A percentile compares a stretch with the other conserved stretches of the same genome.
phyloP scores from a whole-genome alignment of 2,888 invertebrate species.

The Oxystoma pomonae region DNA sequence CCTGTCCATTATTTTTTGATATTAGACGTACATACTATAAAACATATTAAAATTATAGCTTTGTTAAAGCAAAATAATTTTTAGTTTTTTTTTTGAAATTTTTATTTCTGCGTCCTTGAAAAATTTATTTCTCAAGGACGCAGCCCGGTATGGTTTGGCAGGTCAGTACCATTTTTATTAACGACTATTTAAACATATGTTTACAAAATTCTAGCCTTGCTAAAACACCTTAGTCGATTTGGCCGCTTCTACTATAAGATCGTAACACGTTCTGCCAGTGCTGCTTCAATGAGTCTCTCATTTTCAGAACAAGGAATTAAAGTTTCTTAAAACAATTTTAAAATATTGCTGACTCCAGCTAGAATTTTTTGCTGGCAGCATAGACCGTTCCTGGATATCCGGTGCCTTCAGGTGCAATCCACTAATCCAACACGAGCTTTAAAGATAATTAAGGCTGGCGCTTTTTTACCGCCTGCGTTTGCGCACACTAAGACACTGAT shows the following conservation, averaged over 20 bases:
- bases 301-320: not conserved
- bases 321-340: constrained; percentile 5
- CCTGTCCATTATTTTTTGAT: too few relatives aligned
- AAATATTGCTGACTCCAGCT: constrained; percentile 9
- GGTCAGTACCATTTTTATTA: too few relatives aligned
- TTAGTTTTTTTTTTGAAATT: too few relatives aligned
- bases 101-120: constrained; percentile 1
- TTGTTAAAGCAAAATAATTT: too few relatives aligned
- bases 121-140: too few relatives aligned
- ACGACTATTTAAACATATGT: too few relatives aligned
- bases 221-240: too few relatives aligned
- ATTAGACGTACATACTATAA: too few relatives aligned
- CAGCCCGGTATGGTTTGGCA: too few relatives aligned
- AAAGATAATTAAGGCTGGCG: constrained; percentile 7
- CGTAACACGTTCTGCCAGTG: not conserved
- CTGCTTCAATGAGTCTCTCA: not conserved
- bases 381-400: constrained; percentile 7
- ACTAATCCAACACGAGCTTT: constrained; percentile 11
- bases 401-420: constrained; percentile 6
- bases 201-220: too few relatives aligned
- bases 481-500: not conserved
- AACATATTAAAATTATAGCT: too few relatives aligned
- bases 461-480: not conserved
- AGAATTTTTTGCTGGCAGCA: not conserved
- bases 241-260: constrained; percentile 13